These are phyloP conservation scores for Eueides isabella DNA, from an alignment of 1,140 invertebrate genomes.

Conservation along the genomic window DNA sequence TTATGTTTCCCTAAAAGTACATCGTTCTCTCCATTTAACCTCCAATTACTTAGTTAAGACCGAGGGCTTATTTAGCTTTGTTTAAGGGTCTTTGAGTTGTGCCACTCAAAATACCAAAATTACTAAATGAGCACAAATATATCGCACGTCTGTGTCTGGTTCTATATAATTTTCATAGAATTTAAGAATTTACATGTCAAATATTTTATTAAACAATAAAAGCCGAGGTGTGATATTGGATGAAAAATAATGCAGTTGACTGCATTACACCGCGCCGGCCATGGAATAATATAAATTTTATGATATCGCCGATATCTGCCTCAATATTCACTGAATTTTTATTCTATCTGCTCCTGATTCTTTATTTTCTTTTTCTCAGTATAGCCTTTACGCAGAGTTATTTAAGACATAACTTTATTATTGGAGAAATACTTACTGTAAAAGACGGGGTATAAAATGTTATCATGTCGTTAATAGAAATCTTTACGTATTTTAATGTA, in stretches of 20 bases:
- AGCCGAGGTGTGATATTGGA: slow-evolving; percentile 26
- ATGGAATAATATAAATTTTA: slow-evolving; percentile 43
- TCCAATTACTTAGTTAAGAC: too few species aligned
- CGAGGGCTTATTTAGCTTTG: too few species aligned
- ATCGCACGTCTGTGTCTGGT: neutral
- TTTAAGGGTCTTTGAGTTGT: too few species aligned
- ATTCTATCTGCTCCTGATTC: slow-evolving; percentile 26
- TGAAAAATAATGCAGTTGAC: slow-evolving; percentile 39
- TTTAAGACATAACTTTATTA: slow-evolving; percentile 4
- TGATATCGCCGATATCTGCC: slow-evolving; percentile 37
- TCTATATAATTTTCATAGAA: neutral
- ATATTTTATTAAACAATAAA: neutral
- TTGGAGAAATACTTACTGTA: neutral
- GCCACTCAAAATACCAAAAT: neutral
- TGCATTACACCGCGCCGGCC: slow-evolving; percentile 32
- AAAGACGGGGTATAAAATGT: neutral
- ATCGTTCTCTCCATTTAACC: too few species aligned
- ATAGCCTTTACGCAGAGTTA: neutral
- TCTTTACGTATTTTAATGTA: neutral
- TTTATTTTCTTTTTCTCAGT: slow-evolving; percentile 30
- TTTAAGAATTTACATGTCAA: neutral
- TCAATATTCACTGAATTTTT: slow-evolving; percentile 35
- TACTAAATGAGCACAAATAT: neutral
- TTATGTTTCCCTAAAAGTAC: too few species aligned
- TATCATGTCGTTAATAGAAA: neutral